Evolutionary conservation across 2,888 invertebrate genomes (phyloP), one percentile per base, ranked within the genome.

Genomic region (Clanis bilineata): DNA sequence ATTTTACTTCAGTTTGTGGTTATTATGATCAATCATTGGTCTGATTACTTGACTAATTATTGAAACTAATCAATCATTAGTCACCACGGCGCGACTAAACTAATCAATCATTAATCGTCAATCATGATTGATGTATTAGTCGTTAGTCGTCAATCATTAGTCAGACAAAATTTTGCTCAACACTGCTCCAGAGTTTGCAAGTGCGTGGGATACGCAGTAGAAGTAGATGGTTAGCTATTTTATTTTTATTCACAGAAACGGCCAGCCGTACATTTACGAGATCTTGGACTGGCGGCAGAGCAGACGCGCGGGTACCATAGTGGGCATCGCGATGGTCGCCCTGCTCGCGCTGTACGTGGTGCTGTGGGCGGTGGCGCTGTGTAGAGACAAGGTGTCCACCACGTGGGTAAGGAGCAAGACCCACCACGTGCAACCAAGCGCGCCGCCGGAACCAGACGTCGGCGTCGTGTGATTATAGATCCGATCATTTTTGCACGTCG

Each of bases 241-340:
- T 1, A 15, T 25, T 15, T 58, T 2, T 54, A 58, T 54, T 73
- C 70, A 22, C 71, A 79, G 95, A 66, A 86, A 93, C 61, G 95
- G 95, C 21, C 85, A 93, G 63, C 93, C 93, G 15, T 95, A 92
- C 76, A 96, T 97, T 71, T 97, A 97, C 86, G 93, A 94, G 61
- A 93, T 96, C 62, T 85, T 97, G 65, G 94, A 97, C 84, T 97
- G 97, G 97, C 89, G 93, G 47, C 93, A 94, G 61, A 94, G 95
- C 0, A 86, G 87, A n/a, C 91, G 89, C 55, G 93, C 96, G 0
- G 83, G 93, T 28, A 82, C 93, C 32, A 91, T 89, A 21, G 76
- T 86, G 4, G 79, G 65, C 0, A 73, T 76, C 2, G 69, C 88
- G 0, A 65, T 75, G 7, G 81, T 68, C 0, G 83, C 81, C 1